These are phyloP conservation scores for Tachuris rubrigastra DNA, from an alignment of 2,113 vertebrate genomes.

Conservation along the genomic window DNA sequence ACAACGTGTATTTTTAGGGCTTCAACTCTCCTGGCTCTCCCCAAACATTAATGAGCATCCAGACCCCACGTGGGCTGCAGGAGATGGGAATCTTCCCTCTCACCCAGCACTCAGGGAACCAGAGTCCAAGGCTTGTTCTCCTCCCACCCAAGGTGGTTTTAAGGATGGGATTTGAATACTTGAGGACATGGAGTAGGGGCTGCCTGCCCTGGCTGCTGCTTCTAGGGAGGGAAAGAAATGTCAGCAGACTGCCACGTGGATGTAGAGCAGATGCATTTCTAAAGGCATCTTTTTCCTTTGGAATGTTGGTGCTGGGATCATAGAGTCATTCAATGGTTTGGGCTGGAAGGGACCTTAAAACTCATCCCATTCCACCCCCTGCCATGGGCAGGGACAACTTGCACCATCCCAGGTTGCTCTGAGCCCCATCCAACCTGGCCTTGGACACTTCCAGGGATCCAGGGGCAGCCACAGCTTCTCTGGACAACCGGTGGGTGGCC, in stretches of 20 bases:
- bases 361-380: background rate
- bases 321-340: background rate
- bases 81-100: background rate
- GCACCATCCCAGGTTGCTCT: background rate
- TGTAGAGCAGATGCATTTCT: background rate
- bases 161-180: background rate
- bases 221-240: background rate
- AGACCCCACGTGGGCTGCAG: background rate
- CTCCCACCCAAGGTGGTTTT: background rate
- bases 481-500: background rate
- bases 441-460: background rate
- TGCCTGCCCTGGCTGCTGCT: background rate
- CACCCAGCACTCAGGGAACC: background rate
- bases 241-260: background rate
- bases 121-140: background rate
- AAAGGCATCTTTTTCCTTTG: background rate
- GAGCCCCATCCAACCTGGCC: fast-evolving
- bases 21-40: background rate
- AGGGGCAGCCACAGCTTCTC: background rate
- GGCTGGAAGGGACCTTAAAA: background rate
- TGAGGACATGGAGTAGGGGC: no score
- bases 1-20: fast-evolving
- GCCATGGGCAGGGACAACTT: background rate
- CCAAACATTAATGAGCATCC: background rate
- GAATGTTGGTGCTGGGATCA: background rate